These are phyloP conservation scores for Lepidurus arcticus DNA, from an alignment of 1,140 invertebrate species.

Conservation along the genomic window DNA sequence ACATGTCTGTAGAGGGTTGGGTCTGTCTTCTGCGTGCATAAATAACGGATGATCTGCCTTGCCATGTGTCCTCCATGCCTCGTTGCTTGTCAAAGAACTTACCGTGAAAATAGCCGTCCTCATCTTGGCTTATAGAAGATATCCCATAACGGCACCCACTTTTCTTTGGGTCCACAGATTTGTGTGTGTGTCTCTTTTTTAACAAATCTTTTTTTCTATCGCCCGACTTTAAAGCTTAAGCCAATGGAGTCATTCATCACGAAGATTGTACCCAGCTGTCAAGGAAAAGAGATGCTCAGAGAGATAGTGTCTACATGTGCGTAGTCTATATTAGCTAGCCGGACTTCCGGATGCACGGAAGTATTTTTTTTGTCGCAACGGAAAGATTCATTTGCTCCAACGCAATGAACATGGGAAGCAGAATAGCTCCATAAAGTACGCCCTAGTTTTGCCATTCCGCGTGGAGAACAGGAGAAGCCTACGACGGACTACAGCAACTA, in stretches of 20 bases:
- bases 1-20: not conserved
- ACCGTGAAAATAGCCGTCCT: not conserved
- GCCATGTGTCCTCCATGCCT: slow-evolving; percentile 17
- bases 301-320: not conserved
- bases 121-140: not conserved
- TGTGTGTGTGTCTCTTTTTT: no score
- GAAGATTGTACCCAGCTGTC: slow-evolving; percentile 5
- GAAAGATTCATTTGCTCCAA: not conserved
- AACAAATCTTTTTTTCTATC: not conserved
- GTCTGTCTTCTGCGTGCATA: slow-evolving; percentile 4
- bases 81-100: slow-evolving; percentile 8
- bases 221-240: not conserved
- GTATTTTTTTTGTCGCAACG: not conserved
- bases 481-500: not conserved
- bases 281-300: not conserved
- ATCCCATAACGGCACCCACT: no score
- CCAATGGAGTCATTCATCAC: not conserved
- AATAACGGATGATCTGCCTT: slow-evolving; percentile 17
- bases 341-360: not conserved
- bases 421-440: not conserved
- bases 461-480: not conserved
- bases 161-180: no score
- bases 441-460: not conserved
- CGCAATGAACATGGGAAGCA: slow-evolving; percentile 1
- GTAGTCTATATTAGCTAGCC: slow-evolving; percentile 1